Base-by-base conservation (phyloP, 92 coral and sea anemone genomes). In the Scolanthus callimorphus region DNA sequence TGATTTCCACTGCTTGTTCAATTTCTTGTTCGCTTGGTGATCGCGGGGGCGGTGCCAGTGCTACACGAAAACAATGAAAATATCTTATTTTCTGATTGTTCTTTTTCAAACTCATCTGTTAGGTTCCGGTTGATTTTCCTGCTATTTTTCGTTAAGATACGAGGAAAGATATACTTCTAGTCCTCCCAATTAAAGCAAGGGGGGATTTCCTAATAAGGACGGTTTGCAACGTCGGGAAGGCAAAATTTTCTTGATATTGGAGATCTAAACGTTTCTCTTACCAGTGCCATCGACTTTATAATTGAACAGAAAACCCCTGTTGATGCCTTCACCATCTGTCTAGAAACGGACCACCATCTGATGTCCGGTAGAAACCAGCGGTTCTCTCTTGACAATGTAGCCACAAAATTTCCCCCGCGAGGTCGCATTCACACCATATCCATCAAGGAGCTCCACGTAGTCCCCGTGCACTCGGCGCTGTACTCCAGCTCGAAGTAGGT, bases 271-370 rank as follows among this genome's bases (percentile, higher is more conserved):
- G n/a, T n/a, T n/a, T n/a, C n/a, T n/a, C 43, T 37, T 50, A 78
- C 85, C 85, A 47, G 85, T 78, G 2, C 85, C 85, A n/a, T 60
- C 65, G 6, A 78, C 79, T 27, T 56, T 59, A 46, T 78, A 78
- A 29, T 25, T 45, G 51, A 78, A 51, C 37, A 63, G 67, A 46
- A 78, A 78, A 3, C 85, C 85, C 49, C 85, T 49, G 28, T 67
- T 67, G 30, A 46, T 64, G 15, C 25, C 27, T 22, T 60, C 48
- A 19, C 63, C 41, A 37, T 78, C 85, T 3, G 69, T 44, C 15
- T 70, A 69, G 29, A 78, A 63, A 57, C 49, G 56, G 41, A 78
- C 57, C 38, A 70, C 20, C 38, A 78, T 44, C 25, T 61, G 19
- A 37, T 57, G 69, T 27, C 60, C 57, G 4, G 17, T 78, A 6